Evolutionary conservation across 2,888 invertebrate species (phyloP).

Genomic region (Andrena hattorfiana): DNA sequence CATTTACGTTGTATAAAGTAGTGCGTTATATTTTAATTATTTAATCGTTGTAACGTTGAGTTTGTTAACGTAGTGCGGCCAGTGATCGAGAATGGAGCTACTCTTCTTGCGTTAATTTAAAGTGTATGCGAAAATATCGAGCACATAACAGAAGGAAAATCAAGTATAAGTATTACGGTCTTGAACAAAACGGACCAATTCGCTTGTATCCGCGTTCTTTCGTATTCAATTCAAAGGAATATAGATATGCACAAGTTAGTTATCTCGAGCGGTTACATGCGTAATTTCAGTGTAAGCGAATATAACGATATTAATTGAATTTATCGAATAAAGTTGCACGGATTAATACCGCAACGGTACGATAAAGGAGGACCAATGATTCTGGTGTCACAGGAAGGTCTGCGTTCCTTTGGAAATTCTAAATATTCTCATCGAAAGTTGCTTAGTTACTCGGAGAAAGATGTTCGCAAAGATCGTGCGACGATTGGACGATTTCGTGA

Average conservation of each 20-base stretch:
- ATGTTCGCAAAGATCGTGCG: neutral
- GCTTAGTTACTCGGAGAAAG: conserved; percentile 33
- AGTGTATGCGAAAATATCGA: neutral
- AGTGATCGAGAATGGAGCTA: neutral
- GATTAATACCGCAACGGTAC: neutral
- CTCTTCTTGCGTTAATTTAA: neutral
- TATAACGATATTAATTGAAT: conserved; percentile 9
- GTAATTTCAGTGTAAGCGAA: neutral
- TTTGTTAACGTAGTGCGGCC: conserved; percentile 18
- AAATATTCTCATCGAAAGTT: conserved; percentile 46
- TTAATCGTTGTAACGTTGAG: neutral
- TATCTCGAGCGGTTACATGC: neutral
- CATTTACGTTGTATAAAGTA: neutral
- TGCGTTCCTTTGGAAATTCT: neutral
- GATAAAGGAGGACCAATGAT: neutral
- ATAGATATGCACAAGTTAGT: conserved; percentile 16
- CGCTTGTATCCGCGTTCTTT: neutral
- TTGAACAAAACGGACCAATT: neutral
- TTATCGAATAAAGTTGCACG: neutral
- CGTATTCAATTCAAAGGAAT: neutral
- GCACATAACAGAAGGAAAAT: neutral
- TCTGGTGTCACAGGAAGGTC: neutral
- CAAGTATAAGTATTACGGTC: neutral
- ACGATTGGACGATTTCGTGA: neutral
- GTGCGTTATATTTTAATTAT: neutral